A percentile compares a stretch with the other conserved stretches of the same genome.
Conservation (phyloP, 1,140 invertebrate species). For the Heliconius eleuchia region DNA sequence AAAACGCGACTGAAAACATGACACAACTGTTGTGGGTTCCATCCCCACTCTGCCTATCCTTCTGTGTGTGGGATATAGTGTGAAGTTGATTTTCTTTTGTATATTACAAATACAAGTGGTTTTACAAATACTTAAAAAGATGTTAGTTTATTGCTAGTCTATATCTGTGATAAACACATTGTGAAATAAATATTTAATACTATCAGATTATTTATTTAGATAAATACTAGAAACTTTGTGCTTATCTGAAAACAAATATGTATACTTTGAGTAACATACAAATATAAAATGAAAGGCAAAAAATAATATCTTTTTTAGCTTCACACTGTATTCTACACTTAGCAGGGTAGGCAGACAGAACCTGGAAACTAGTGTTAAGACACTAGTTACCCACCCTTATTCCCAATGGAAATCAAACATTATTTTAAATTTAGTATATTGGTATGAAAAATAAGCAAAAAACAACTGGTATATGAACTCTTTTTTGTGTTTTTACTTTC, state of each 20-base stretch:
- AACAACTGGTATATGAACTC: too few species aligned
- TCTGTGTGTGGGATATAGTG: too few species aligned
- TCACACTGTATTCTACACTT: not conserved
- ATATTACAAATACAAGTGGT: not conserved
- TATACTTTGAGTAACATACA: not conserved
- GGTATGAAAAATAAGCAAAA: too few species aligned
- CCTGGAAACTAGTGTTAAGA: not conserved
- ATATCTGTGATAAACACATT: not conserved
- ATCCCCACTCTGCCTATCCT: too few species aligned
- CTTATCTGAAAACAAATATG: not conserved
- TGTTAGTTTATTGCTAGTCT: not conserved
- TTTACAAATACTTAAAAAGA: not conserved
- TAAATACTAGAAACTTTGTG: not conserved
- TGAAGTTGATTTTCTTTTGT: too few species aligned
- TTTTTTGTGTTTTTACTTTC: too few species aligned
- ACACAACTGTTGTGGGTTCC: too few species aligned
- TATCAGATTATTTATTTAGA: conserved; percentile 7
- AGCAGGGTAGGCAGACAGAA: not conserved
- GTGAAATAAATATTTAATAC: not conserved
- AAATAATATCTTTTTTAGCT: not conserved
- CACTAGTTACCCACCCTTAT: not conserved
- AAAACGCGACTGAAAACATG: too few species aligned
- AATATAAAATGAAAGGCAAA: not conserved
- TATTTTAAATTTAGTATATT: not conserved
- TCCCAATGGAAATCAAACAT: not conserved